These are phyloP conservation scores for Drosophila flavopinicola DNA, from an alignment of 2,888 invertebrate genomes.

Conservation along the genomic window DNA sequence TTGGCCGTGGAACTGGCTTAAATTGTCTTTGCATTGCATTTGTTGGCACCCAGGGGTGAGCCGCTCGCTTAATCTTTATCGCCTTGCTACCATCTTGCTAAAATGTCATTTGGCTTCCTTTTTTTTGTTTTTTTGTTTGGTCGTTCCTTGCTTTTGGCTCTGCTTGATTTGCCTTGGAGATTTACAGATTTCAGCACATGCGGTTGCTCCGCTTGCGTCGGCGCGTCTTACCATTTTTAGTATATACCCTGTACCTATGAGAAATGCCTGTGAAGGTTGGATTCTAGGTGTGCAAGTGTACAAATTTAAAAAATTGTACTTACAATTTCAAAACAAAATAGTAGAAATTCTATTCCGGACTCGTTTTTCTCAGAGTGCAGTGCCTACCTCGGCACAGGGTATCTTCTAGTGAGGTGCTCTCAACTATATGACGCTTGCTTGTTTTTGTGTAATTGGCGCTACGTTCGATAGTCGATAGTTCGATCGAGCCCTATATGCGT, in stretches of 20 bases:
- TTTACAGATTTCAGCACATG: constrained; percentile 59
- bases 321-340: too few species aligned
- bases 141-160: constrained; percentile 3
- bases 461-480: constrained; percentile 41
- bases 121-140: constrained; percentile 24
- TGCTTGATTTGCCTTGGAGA: constrained; percentile 40
- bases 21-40: constrained; percentile 66
- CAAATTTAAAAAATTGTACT: too few species aligned
- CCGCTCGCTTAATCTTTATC: constrained; percentile 62
- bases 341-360: too few species aligned
- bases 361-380: too few species aligned
- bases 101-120: constrained; percentile 59
- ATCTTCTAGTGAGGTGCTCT: not conserved
- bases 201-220: constrained; percentile 27
- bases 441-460: constrained; percentile 79
- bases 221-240: constrained; percentile 31
- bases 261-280: not conserved
- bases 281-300: too few species aligned
- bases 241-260: not conserved
- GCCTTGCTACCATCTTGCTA: constrained; percentile 67
- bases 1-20: constrained; percentile 46
- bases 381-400: too few species aligned
- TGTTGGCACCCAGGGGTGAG: constrained; percentile 75
- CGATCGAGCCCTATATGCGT: constrained; percentile 49
- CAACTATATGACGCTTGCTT: not conserved